phyloP scores from a whole-genome alignment of 2,113 vertebrate species.

The Callopanchax toddi region DNA sequence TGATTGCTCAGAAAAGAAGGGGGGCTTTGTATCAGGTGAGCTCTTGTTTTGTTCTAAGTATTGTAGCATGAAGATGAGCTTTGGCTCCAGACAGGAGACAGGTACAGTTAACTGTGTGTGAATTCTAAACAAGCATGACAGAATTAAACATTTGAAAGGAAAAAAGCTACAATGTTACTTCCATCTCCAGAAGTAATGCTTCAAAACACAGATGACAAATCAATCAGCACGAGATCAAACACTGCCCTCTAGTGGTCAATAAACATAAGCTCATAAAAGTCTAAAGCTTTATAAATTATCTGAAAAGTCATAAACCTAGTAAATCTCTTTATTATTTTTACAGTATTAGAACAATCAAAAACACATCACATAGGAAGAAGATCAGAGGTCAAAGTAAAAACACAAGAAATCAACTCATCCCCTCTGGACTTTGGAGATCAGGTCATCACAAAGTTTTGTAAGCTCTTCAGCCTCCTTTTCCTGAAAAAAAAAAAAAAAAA shows the following conservation, averaged over 20 bases:
- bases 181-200: not conserved
- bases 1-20: slow-evolving; percentile 68
- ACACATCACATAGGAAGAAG: slow-evolving; percentile 18
- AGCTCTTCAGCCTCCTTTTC: slow-evolving; percentile 84
- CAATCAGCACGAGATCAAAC: not conserved
- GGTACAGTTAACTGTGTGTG: not conserved
- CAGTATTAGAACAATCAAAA: slow-evolving; percentile 54
- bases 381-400: slow-evolving; percentile 6
- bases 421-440: slow-evolving; percentile 79
- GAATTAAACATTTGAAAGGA: not conserved
- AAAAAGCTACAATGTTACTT: not conserved
- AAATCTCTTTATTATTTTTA: slow-evolving; percentile 62
- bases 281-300: too few relatives aligned
- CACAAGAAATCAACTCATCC: slow-evolving; percentile 42
- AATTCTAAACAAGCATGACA: slow-evolving; percentile 10
- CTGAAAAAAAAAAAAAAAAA: slow-evolving; percentile 62
- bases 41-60: slow-evolving; percentile 54
- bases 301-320: not conserved
- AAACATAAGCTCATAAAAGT: not conserved
- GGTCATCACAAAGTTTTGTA: slow-evolving; percentile 89
- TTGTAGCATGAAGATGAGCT: slow-evolving; percentile 47
- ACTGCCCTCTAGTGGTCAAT: slow-evolving; percentile 51
- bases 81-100: slow-evolving; percentile 45
- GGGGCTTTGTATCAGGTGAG: slow-evolving; percentile 63
- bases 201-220: not conserved